Evolutionary conservation across 2,888 invertebrate species (phyloP).

Genomic region (Clunio marinus): DNA sequence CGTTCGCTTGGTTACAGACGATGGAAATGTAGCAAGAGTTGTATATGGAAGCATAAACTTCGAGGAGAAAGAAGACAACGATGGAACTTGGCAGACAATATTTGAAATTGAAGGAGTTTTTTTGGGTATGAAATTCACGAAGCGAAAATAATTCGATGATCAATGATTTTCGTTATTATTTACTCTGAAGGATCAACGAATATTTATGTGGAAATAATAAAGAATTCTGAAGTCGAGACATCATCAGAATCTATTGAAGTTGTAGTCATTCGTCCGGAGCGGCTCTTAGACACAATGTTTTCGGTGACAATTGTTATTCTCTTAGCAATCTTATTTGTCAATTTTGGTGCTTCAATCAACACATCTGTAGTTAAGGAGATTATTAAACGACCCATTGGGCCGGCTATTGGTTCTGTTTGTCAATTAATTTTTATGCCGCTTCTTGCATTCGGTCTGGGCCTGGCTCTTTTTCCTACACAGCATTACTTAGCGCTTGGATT

Average conservation of each 20-base stretch:
- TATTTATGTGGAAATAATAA: too few species aligned
- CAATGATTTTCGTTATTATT: too few species aligned
- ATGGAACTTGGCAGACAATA: too few species aligned
- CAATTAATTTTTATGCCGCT: constrained; percentile 78
- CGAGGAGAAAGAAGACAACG: too few species aligned
- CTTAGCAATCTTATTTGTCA: constrained; percentile 71
- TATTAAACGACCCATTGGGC: constrained; percentile 67
- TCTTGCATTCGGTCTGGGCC: constrained; percentile 57
- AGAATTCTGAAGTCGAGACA: too few species aligned
- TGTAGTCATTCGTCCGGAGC: constrained; percentile 55
- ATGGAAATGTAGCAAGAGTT: too few species aligned
- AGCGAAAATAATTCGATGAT: too few species aligned
- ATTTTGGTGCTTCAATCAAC: constrained; percentile 81
- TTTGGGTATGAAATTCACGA: too few species aligned
- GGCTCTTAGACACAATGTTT: constrained; percentile 64
- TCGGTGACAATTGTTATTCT: constrained; percentile 66
- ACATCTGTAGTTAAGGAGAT: constrained; percentile 64
- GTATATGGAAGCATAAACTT: too few species aligned
- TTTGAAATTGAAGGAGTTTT: too few species aligned
- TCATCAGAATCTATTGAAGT: constrained; percentile 47
- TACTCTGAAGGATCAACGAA: too few species aligned
- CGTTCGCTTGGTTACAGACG: not conserved
- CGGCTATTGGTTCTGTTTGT: constrained; percentile 66
- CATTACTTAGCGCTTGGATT: constrained; percentile 70
- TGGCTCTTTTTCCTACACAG: constrained; percentile 60